A percentile compares a stretch with the other conserved stretches of the same genome.
These are phyloP conservation scores for Grus americana DNA, from an alignment of 2,113 vertebrate genomes.

Conservation along the genomic window DNA sequence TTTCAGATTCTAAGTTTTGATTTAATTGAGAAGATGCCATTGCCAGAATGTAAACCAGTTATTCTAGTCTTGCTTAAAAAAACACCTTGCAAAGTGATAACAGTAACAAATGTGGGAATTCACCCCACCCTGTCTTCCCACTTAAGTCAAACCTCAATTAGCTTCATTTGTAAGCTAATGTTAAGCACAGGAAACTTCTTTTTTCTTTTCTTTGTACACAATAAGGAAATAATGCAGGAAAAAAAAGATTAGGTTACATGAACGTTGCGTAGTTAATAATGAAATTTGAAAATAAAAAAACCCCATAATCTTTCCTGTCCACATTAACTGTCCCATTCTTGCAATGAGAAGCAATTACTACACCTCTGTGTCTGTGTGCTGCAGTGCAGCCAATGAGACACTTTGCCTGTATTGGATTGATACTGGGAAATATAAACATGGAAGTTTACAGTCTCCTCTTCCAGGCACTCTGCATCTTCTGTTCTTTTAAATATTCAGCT, in stretches of 20 bases:
- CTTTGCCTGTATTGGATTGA: not conserved
- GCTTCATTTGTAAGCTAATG: not conserved
- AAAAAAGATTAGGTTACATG: not conserved
- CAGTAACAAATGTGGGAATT: slow-evolving; percentile 53
- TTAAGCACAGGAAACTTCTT: not conserved
- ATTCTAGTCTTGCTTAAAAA: slow-evolving; percentile 9
- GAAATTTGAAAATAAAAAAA: not conserved
- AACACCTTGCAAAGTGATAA: not conserved
- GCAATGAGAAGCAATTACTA: not conserved
- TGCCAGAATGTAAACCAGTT: slow-evolving; percentile 28
- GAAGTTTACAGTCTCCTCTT: not conserved
- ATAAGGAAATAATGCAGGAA: not conserved
- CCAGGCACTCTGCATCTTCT: not conserved
- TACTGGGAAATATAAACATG: not conserved
- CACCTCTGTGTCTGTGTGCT: not conserved
- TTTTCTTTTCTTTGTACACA: not conserved
- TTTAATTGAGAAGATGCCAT: not conserved
- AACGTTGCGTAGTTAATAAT: not conserved
- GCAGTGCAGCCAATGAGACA: fast-evolving
- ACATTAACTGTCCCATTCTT: not conserved
- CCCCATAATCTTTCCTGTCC: not conserved
- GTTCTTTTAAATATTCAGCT: not conserved
- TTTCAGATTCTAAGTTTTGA: not conserved
- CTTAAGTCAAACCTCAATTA: not conserved
- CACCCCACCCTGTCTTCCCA: slow-evolving; percentile 16